phyloP scores from a whole-genome alignment of 1,140 invertebrate species.

The Zaprionus gabonicus region DNA sequence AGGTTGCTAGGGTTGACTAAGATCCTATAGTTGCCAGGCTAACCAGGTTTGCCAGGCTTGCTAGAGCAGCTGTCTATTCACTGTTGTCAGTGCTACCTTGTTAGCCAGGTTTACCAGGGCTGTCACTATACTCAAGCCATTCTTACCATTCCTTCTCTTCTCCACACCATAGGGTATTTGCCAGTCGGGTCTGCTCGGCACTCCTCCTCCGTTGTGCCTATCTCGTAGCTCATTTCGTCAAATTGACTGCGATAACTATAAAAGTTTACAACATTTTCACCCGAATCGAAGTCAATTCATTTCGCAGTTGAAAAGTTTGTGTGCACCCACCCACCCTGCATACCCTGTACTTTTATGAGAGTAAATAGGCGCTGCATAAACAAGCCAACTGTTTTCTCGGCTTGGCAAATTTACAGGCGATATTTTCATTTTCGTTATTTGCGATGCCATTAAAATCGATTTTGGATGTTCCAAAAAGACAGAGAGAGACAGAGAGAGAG shows the following conservation, averaged over 20 bases:
- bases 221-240: constrained; percentile 36
- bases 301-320: constrained; percentile 42
- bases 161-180: not conserved
- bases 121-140: not conserved
- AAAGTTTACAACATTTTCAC: constrained; percentile 68
- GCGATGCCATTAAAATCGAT: constrained; percentile 80
- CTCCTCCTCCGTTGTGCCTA: constrained; percentile 6
- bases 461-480: constrained; percentile 39
- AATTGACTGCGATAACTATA: constrained; percentile 65
- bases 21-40: no score
- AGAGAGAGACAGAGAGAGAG: not conserved
- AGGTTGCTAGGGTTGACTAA: no score
- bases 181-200: not conserved
- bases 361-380: constrained; percentile 52
- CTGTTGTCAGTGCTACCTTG: not conserved
- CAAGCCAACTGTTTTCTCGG: constrained; percentile 56
- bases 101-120: not conserved
- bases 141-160: not conserved
- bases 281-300: constrained; percentile 47
- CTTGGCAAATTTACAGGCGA: constrained; percentile 49
- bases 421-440: constrained; percentile 76
- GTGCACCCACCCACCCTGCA: not conserved
- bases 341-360: not conserved
- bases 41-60: no score
- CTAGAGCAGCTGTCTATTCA: no score